Percentiles rank a stretch among this genome's conserved stretches.
These are phyloP conservation scores for Cottus gobio DNA, from an alignment of 2,113 vertebrate genomes.

Conservation along the genomic window DNA sequence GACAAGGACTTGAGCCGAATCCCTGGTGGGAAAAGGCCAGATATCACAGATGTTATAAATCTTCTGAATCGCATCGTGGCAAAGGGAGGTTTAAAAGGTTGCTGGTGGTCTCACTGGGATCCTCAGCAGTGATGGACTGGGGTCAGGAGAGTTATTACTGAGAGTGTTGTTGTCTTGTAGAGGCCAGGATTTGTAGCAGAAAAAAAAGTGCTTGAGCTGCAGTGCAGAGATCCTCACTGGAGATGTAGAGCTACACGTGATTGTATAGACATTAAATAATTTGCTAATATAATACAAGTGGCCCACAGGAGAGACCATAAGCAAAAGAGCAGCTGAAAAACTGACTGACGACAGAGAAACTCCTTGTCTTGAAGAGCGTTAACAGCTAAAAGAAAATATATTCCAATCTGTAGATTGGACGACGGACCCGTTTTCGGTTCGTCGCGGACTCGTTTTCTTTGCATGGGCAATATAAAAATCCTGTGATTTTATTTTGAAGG, in stretches of 20 bases:
- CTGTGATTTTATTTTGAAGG: too few relatives aligned
- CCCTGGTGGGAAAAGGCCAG: slow-evolving; percentile 66
- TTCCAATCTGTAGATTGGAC: slow-evolving; percentile 28
- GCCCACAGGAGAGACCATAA: neutral
- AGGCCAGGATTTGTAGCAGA: slow-evolving; percentile 9
- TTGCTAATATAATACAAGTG: neutral
- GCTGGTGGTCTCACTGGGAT: slow-evolving; percentile 46
- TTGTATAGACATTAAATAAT: neutral
- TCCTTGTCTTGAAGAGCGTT: neutral
- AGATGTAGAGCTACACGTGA: neutral
- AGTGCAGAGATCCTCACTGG: neutral
- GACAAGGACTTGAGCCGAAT: slow-evolving; percentile 61
- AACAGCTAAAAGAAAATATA: slow-evolving; percentile 23
- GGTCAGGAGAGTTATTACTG: slow-evolving; percentile 49
- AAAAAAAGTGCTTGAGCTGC: neutral
- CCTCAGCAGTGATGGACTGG: slow-evolving; percentile 16
- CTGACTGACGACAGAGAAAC: neutral
- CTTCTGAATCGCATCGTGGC: slow-evolving; percentile 47
- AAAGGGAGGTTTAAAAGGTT: slow-evolving; percentile 64
- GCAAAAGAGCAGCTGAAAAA: neutral
- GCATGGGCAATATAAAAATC: too few relatives aligned
- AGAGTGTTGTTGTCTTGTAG: slow-evolving; percentile 22
- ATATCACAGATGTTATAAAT: slow-evolving; percentile 75
- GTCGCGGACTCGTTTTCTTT: too few relatives aligned
- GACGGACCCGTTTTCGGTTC: too few relatives aligned